Conservation (phyloP, 23 tunicate genomes). For the Clavelina lepadiformis region DNA sequence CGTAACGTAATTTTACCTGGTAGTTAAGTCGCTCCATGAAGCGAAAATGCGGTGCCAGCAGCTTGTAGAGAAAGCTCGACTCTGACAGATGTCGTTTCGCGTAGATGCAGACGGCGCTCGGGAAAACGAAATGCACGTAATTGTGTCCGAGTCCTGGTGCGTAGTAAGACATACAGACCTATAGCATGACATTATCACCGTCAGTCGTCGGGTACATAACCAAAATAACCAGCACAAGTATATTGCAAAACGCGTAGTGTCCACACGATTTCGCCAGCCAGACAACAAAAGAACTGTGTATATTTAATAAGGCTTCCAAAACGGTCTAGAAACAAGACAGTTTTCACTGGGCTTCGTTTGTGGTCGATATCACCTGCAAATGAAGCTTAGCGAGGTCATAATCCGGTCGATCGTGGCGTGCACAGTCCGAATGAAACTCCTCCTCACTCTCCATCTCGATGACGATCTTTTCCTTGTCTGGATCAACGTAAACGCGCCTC, state of each 20-base stretch:
- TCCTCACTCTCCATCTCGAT: slow-evolving; percentile 49
- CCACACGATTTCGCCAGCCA: no score
- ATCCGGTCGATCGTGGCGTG: slow-evolving; percentile 14
- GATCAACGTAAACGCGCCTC: slow-evolving; percentile 38
- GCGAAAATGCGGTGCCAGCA: slow-evolving; percentile 65
- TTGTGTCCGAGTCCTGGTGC: slow-evolving; percentile 77
- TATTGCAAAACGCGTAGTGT: no score
- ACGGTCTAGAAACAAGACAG: neutral
- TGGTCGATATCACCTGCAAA: slow-evolving; percentile 37
- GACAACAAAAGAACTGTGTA: no score
- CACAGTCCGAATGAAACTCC: slow-evolving; percentile 41
- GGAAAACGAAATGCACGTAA: slow-evolving; percentile 75
- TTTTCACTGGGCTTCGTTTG: neutral
- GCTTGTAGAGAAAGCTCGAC: slow-evolving; percentile 38
- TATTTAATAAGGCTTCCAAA: neutral
- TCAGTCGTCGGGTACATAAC: no score
- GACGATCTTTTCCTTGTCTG: slow-evolving; percentile 23
- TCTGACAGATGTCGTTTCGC: slow-evolving; percentile 9
- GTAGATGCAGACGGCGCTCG: slow-evolving; percentile 44
- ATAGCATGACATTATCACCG: no score
- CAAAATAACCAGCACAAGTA: no score
- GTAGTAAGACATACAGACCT: slow-evolving; percentile 61
- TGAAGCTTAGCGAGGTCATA: slow-evolving; percentile 59
- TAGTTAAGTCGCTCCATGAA: slow-evolving; percentile 68
- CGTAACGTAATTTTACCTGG: slow-evolving; percentile 52